A percentile compares a stretch with the other conserved stretches of the same genome.
Evolutionary conservation across 2,888 invertebrate genomes (phyloP).

Genomic region (Macaria notata): DNA sequence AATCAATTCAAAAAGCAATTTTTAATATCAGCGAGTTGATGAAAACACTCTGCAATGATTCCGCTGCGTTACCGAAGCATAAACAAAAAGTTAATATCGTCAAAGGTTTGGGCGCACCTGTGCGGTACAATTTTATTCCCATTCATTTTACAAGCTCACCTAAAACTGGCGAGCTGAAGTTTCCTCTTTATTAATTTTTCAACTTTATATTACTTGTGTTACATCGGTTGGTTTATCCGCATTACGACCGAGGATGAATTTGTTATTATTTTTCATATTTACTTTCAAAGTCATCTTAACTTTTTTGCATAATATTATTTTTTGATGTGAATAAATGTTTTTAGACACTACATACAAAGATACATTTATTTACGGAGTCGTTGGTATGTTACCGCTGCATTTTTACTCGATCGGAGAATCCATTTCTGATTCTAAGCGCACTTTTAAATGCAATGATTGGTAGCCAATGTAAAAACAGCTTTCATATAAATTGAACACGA

Average conservation of each 20-base stretch:
- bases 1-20: conserved; percentile 1
- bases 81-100: conserved; percentile 79
- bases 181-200: conserved; percentile 82
- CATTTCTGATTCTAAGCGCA: too few species aligned
- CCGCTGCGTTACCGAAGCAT: conserved; percentile 56
- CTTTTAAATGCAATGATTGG: too few species aligned
- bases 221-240: conserved; percentile 70
- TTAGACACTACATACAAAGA: too few species aligned
- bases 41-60: conserved; percentile 43
- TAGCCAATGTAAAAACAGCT: too few species aligned
- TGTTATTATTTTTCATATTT: conserved; percentile 27
- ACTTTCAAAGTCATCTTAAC: conserved; percentile 12
- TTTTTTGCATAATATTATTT: neutral
- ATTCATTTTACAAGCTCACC: conserved; percentile 81
- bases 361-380: too few species aligned
- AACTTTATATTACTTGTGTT: conserved; percentile 80
- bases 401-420: too few species aligned
- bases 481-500: too few species aligned
- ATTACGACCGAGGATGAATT: conserved; percentile 40
- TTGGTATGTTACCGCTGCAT: too few species aligned
- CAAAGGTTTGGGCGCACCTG: conserved; percentile 80
- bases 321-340: too few species aligned
- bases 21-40: conserved; percentile 31
- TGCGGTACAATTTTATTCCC: conserved; percentile 79
- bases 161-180: conserved; percentile 75